Base-by-base conservation (phyloP, 2,888 invertebrate species). In the Syritta pipiens region DNA sequence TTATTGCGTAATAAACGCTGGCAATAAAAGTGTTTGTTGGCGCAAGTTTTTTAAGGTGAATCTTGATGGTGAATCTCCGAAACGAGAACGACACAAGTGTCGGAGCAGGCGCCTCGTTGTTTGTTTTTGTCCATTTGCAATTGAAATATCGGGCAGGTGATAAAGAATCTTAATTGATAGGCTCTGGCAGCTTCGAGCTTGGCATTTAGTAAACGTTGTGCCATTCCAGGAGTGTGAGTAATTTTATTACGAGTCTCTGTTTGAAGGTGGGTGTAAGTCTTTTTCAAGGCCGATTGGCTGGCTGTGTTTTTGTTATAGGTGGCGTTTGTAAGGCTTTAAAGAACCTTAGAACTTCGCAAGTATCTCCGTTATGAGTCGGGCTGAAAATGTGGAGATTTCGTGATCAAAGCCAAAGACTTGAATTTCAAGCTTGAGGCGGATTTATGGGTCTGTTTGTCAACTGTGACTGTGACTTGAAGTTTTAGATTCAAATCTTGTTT, bases 1-100 rank as follows among this genome's bases (percentile, higher is more conserved):
- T 69, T 51, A 59, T 69, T 51, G 20, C 51, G 44, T 44, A 51
- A 69, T 44, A 59, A 60, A 59, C n/a, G 40, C 4, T 22, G 49
- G 26, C 9, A 48, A 59, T 59, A 68, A 68, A 68, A 49, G n/a
- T 40, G 40, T 49, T 40, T 26, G 37, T 22, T 28, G 28, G n/a
- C n/a, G n/a, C 37, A 7, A 30, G 12, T 20, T 17, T 12, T 30
- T 51, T 20, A 14, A 24, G 49, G 49, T 51, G 49, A 40, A 57
- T 57, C 42, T 57, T 30, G 42, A 57, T 57, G 7, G 30, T 30
- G 20, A 44, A 20, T 42, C 57, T 19, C n/a, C n/a, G 17, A 26
- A 20, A n/a, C 6, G 28, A 20, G 55, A 42, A 40, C 17, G 6
- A 40, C 17, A 7, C 17, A 40, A 26, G 40, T 40, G 24, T n/a